phyloP scores from a whole-genome alignment of 1,140 invertebrate species.

The Trachelipus rathkii region DNA sequence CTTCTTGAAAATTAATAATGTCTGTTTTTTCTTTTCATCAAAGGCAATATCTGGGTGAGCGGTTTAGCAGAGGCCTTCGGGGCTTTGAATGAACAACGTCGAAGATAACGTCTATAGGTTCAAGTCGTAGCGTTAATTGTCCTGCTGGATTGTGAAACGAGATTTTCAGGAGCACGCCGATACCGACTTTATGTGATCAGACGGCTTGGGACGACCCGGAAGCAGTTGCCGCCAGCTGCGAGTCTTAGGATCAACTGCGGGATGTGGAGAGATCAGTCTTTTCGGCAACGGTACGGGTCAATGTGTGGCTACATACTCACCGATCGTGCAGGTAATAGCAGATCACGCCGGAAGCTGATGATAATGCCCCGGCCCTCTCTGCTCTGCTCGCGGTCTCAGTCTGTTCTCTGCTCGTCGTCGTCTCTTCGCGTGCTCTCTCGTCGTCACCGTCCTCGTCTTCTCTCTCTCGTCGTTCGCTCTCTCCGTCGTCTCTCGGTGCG shows the following conservation, averaged over 20 bases:
- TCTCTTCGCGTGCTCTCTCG: too few relatives aligned
- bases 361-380: too few relatives aligned
- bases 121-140: conserved; percentile 77
- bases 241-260: conserved; percentile 72
- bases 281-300: too few relatives aligned
- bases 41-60: conserved; percentile 77
- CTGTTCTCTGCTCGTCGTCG: too few relatives aligned
- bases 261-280: too few relatives aligned
- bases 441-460: too few relatives aligned
- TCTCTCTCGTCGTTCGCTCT: too few relatives aligned
- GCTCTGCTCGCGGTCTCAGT: too few relatives aligned
- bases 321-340: too few relatives aligned
- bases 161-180: conserved; percentile 83
- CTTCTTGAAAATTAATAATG: conserved; percentile 7
- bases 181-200: conserved; percentile 65
- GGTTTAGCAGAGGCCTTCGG: conserved; percentile 73
- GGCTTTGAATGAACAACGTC: conserved; percentile 72
- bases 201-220: conserved; percentile 70
- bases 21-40: conserved; percentile 41
- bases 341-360: too few relatives aligned
- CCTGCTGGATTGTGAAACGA: conserved; percentile 88
- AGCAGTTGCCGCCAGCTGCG: conserved; percentile 68
- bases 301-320: too few relatives aligned
- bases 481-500: too few relatives aligned
- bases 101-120: conserved; percentile 71